A percentile compares a stretch with the other conserved stretches of the same genome.
Conservation (phyloP, 2,797 vertebrate species). For the Ara ararauna region DNA sequence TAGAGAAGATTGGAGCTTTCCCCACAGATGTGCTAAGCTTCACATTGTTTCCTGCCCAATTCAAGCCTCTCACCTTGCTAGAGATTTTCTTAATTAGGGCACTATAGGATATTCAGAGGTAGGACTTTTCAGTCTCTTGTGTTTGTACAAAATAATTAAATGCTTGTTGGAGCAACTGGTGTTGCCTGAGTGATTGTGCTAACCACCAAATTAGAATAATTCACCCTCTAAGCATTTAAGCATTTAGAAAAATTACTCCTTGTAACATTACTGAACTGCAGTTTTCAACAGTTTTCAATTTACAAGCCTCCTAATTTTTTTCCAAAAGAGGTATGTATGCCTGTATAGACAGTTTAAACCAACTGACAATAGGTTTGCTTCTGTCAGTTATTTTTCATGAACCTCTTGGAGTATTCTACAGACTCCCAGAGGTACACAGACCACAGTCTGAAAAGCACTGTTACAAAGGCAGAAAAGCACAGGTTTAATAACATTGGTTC, state of each 20-base stretch:
- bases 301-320: neutral
- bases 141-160: slow-evolving; percentile 7
- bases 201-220: neutral
- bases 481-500: neutral
- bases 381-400: slow-evolving; percentile 12
- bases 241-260: neutral
- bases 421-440: neutral
- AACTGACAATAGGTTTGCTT: neutral
- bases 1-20: neutral
- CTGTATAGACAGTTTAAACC: neutral
- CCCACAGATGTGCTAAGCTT: neutral
- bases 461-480: neutral
- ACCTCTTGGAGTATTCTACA: neutral
- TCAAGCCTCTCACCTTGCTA: neutral
- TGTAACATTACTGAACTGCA: neutral
- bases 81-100: neutral
- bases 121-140: neutral
- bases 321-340: neutral
- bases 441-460: slow-evolving; percentile 13
- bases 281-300: slow-evolving; percentile 57
- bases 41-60: neutral
- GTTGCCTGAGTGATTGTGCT: neutral
- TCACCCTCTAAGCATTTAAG: neutral
- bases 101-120: neutral
- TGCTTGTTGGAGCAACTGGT: neutral